phyloP scores from a whole-genome alignment of 2,113 vertebrate species.

The Eurystomus gularis region DNA sequence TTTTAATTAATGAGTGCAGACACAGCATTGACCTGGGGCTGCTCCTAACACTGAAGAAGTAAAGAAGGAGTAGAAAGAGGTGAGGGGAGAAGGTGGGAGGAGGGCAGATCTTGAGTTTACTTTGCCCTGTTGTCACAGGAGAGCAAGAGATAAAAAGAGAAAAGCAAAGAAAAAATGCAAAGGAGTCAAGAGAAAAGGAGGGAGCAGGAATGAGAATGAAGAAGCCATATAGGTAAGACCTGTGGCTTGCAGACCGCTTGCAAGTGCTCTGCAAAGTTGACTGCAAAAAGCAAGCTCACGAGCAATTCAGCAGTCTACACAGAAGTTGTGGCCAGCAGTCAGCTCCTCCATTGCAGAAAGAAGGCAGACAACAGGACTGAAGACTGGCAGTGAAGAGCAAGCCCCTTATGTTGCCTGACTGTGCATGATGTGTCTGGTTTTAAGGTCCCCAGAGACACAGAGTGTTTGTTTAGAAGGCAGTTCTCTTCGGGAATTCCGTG shows the following conservation, averaged over 20 bases:
- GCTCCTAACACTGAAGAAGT: background rate
- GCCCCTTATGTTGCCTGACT: background rate
- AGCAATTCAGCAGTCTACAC: background rate
- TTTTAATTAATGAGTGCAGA: background rate
- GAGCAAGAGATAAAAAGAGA: background rate
- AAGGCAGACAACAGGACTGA: fast-evolving
- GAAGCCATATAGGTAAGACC: background rate
- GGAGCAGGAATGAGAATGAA: background rate
- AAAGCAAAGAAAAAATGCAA: background rate
- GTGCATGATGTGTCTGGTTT: background rate
- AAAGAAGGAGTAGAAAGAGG: background rate
- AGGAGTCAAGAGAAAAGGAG: background rate
- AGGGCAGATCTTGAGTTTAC: background rate
- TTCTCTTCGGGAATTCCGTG: background rate
- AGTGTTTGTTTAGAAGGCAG: background rate
- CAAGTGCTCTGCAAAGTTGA: background rate
- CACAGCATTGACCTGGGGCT: background rate
- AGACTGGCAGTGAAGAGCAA: background rate
- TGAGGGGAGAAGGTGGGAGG: background rate
- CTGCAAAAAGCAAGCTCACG: background rate
- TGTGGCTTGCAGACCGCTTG: background rate
- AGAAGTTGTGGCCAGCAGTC: background rate
- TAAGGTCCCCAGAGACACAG: fast-evolving
- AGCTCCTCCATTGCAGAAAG: background rate
- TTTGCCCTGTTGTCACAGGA: background rate